Evolutionary conservation across 2,888 invertebrate genomes (phyloP), one percentile per base, ranked within the genome.

Genomic region (Yponomeuta plumbellus): DNA sequence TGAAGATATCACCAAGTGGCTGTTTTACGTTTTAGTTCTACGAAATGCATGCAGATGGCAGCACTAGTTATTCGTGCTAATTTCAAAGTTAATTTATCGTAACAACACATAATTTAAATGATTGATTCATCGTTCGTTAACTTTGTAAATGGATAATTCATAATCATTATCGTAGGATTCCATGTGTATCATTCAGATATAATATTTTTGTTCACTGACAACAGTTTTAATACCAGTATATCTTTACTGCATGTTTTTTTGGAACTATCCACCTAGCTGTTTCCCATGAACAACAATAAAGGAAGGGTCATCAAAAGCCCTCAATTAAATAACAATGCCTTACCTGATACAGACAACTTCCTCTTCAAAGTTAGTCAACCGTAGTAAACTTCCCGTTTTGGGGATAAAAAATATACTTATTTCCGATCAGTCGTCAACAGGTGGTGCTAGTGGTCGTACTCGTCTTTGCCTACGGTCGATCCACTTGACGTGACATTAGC

Each of bases 391-490:
- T 61, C 20, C 58, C 26, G 62, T 40, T 52, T 20, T 52, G 44
- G 44, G 52, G 26, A 44, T 21, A 52, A 64, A 52, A 44, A 17
- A 11, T 11, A 56, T 52, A 11, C 17, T 6, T 67, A 70, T 66
- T 78, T 86, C 80, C 73, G 74, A 52, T 70, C 71, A 72, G 68
- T 67, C 70, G 70, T 71, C 72, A 76, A 86, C 86, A 91, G 91
- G 88, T 91, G 91, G 91, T 83, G 90, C 84, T 83, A 84, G 76
- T 72, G 70, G 75, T 73, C 72, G 75, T 74, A 75, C 75, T 34
- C 8, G 34, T 34, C 34, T 34, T 76, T 73, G 77, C n/a, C 77
- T 76, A 68, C 75, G 77, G 78, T 80, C 80, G 79, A 76, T 75
- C 74, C 17, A 21, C 11, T 74, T 74, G 76, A 75, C 64, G 83